Conservation (phyloP, 2,797 vertebrate species). For the Carduelis carduelis region DNA sequence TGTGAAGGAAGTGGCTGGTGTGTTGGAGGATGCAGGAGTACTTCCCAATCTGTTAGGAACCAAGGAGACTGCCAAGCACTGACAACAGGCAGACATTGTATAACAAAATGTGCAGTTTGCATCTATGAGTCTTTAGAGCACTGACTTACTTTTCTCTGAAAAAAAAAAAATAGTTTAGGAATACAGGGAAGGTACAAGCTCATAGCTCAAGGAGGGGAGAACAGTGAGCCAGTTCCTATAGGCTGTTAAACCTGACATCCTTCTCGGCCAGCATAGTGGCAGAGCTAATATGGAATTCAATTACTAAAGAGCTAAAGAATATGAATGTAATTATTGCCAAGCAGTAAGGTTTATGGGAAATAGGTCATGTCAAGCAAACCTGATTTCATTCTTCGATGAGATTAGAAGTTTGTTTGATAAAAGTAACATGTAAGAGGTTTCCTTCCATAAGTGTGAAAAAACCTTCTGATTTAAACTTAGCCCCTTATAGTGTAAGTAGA, state of each 20-base stretch:
- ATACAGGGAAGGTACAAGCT: not conserved
- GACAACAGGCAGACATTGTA: not conserved
- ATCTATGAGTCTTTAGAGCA: not conserved
- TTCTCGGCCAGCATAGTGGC: not conserved
- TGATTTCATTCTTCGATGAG: conserved; percentile 34
- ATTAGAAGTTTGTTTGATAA: conserved; percentile 15
- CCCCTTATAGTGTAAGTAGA: not conserved
- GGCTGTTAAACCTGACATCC: not conserved
- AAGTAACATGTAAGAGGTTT: not conserved
- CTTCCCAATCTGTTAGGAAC: conserved; percentile 24
- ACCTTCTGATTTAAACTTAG: not conserved
- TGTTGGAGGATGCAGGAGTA: not conserved
- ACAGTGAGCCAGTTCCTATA: not conserved
- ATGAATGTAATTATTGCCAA: conserved; percentile 38
- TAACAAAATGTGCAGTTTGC: conserved; percentile 21
- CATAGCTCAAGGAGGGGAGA: not conserved
- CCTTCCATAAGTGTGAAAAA: not conserved
- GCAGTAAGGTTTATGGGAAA: conserved; percentile 28
- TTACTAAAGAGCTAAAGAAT: conserved; percentile 30
- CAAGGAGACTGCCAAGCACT: not conserved
- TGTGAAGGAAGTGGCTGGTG: not conserved
- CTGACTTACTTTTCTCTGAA: not conserved
- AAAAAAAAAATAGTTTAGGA: not conserved
- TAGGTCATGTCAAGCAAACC: conserved; percentile 38
- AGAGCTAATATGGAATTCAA: conserved; percentile 19